A percentile compares a stretch with the other conserved stretches of the same genome.
Evolutionary conservation across 1,140 invertebrate species (phyloP).

Genomic region (Zaprionus ornatus): DNA sequence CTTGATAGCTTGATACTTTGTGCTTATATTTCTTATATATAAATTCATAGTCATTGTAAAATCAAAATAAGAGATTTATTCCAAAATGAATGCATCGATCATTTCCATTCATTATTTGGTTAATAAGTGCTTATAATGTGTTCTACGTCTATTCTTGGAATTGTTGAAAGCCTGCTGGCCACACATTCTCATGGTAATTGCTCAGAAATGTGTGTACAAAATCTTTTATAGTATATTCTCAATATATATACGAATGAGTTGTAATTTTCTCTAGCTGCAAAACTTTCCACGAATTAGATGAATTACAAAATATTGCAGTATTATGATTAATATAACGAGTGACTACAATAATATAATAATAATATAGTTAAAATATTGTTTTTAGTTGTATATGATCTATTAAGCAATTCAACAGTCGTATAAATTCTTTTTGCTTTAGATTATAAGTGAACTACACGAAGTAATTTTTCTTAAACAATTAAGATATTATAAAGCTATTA

Average conservation of each 20-base stretch:
- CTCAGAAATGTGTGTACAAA: conserved; percentile 19
- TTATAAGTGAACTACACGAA: no score
- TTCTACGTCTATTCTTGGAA: conserved; percentile 20
- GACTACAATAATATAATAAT: no score
- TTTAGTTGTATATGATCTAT: no score
- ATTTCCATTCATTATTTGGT: conserved; percentile 6
- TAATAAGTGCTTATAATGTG: neutral
- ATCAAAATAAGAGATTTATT: neutral
- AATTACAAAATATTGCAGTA: no score
- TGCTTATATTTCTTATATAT: neutral
- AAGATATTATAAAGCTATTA: neutral
- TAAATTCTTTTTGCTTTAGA: neutral
- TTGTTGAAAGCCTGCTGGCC: conserved; percentile 18
- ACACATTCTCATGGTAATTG: conserved; percentile 6
- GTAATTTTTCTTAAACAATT: neutral
- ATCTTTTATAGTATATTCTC: conserved; percentile 3
- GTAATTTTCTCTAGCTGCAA: no score
- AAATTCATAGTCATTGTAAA: neutral
- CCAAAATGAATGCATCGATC: conserved; percentile 7
- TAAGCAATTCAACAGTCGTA: no score
- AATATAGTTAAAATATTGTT: no score
- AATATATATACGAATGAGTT: no score
- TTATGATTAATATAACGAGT: no score
- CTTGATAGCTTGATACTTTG: neutral
- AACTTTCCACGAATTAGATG: no score